phyloP scores from a whole-genome alignment of 1,140 invertebrate genomes.

The Arion vulgaris region DNA sequence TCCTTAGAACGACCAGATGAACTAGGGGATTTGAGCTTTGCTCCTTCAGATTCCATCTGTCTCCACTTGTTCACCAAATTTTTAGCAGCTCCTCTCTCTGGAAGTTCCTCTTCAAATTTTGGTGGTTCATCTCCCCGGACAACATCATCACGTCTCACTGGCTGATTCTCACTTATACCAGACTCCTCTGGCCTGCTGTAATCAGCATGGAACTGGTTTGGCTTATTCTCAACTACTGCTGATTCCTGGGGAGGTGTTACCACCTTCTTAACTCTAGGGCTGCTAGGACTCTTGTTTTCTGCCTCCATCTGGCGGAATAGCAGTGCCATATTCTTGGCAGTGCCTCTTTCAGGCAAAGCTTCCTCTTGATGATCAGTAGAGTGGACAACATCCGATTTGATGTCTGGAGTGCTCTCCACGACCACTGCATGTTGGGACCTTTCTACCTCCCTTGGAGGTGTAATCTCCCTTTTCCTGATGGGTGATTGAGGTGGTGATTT shows the following conservation, averaged over 20 bases:
- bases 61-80: conserved; percentile 65
- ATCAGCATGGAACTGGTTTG: conserved; percentile 52
- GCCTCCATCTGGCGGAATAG: conserved; percentile 59
- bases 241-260: conserved; percentile 53
- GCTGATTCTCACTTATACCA: conserved; percentile 64
- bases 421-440: conserved; percentile 49
- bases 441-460: conserved; percentile 57
- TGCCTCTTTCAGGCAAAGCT: conserved; percentile 60
- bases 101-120: conserved; percentile 55
- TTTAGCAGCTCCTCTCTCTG: conserved; percentile 65
- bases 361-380: conserved; percentile 53
- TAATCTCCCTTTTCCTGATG: conserved; percentile 55
- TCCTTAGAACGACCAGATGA: conserved; percentile 57
- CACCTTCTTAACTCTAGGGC: conserved; percentile 52
- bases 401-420: conserved; percentile 58
- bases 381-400: conserved; percentile 54
- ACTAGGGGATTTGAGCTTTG: conserved; percentile 42
- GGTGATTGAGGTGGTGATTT: conserved; percentile 47
- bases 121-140: conserved; percentile 45
- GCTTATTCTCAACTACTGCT: conserved; percentile 62
- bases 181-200: conserved; percentile 56
- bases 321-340: conserved; percentile 59
- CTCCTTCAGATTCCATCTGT: conserved; percentile 58
- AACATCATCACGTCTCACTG: conserved; percentile 52
- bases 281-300: conserved; percentile 42